Evolutionary conservation across 2,888 invertebrate species (phyloP), one percentile per base, ranked within the genome.

Genomic region (Cetonia aurata): DNA sequence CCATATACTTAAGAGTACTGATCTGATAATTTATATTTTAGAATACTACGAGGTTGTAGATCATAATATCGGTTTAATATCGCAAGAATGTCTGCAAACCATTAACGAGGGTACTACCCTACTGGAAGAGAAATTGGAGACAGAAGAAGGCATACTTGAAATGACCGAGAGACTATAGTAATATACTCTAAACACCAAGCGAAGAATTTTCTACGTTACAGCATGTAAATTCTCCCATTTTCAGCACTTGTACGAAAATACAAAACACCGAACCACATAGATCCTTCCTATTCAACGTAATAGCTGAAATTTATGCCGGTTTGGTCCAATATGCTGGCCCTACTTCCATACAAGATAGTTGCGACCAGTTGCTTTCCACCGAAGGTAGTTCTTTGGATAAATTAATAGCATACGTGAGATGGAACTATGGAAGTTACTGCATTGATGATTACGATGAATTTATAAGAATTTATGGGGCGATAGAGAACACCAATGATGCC

Each of bases 11-110:
- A 17, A 12, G 1, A 44, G 10, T 1, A 10, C n/a, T 6, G 6
- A 44, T 33, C 1, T 42, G 1, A 1, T 41, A 9, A 15, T 8
- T 19, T 69, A 46, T 73, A 17, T 79, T 79, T 0, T 80, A 89
- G 89, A 89, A 77, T 89, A 88, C 76, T 82, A 88, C 73, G 87
- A 88, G 67, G 84, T 86, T 0, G 85, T 89, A 12, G 79, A 85
- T 0, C 53, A 72, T 3, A 71, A 71, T 56, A 80, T 83, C 33
- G 86, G 86, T 0, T 79, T 89, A 4, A 78, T 80, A 0, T 74
- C 69, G 1, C 76, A 81, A 46, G 74, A 80, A 3, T 89, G 89
- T 75, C 72, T 85, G 0, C 9, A 75, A 2, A 83, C 82, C 57
- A 78, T 89, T 0, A 78, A 83, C 33, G 76, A 78, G 2, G 87